Evolutionary conservation across 2,113 vertebrate species (phyloP).

Genomic region (Microtus ochrogaster): DNA sequence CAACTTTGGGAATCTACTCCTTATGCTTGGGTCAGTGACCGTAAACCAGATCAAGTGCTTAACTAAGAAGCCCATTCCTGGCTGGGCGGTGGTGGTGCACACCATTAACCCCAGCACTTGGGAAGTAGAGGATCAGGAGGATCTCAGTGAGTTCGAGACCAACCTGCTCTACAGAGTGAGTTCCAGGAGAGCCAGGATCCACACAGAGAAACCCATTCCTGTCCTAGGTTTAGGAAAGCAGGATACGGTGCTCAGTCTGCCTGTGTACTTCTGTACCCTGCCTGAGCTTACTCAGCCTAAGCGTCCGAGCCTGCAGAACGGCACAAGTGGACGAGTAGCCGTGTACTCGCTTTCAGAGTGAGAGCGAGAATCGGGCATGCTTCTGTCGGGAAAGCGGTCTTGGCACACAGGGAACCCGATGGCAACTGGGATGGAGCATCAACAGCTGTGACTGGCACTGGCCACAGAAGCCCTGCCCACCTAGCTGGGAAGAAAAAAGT

Average conservation of each 20-base stretch:
- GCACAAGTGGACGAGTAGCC: background rate
- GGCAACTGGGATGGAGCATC: background rate
- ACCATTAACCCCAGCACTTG: too few relatives aligned
- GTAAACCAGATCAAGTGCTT: background rate
- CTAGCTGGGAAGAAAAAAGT: background rate
- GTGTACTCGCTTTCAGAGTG: background rate
- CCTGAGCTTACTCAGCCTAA: background rate
- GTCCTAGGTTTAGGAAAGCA: background rate
- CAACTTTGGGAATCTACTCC: background rate
- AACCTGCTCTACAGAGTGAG: too few relatives aligned
- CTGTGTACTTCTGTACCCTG: background rate
- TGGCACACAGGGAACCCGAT: background rate
- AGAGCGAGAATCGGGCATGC: background rate
- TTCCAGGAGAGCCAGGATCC: too few relatives aligned
- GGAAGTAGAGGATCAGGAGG: too few relatives aligned
- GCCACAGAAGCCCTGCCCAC: background rate
- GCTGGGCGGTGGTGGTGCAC: too few relatives aligned
- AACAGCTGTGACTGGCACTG: too few relatives aligned
- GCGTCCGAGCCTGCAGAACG: background rate
- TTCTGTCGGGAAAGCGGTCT: fast-evolving
- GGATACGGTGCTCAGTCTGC: background rate
- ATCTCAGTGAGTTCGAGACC: too few relatives aligned
- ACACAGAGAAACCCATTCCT: background rate
- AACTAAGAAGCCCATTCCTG: background rate
- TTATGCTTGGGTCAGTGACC: background rate